Evolutionary conservation across 2,113 vertebrate species (phyloP).

Genomic region (Dasypus novemcinctus): DNA sequence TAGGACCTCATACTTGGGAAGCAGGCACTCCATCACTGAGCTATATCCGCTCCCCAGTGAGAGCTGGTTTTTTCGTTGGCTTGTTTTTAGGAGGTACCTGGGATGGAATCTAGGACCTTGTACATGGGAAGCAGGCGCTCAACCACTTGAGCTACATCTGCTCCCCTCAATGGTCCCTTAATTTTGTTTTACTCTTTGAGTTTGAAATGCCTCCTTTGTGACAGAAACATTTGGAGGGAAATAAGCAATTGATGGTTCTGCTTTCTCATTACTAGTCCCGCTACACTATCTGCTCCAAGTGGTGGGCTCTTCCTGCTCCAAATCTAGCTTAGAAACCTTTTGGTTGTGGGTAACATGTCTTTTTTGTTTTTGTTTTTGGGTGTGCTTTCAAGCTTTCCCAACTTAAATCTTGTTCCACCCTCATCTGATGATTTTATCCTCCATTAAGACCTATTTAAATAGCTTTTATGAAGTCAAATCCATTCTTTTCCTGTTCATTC

Average conservation of each 20-base stretch:
- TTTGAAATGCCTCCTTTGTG: not conserved
- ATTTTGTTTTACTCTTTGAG: not conserved
- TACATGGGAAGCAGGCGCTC: no score
- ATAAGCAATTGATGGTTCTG: not conserved
- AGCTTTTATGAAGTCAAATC: not conserved
- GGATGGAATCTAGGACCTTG: no score
- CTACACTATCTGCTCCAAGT: not conserved
- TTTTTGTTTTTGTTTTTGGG: not conserved
- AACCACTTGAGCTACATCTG: no score
- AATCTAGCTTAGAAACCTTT: no score
- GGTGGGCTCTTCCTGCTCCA: not conserved
- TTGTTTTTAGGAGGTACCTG: no score
- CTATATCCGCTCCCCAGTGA: no score
- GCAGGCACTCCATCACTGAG: no score
- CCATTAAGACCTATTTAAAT: not conserved
- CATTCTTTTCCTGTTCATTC: not conserved
- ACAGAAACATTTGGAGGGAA: not conserved
- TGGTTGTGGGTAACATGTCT: not conserved
- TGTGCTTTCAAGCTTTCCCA: not conserved
- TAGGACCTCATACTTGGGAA: no score
- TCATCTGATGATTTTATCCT: not conserved
- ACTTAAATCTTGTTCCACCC: not conserved
- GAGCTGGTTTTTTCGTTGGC: no score
- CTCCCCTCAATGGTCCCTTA: not conserved
- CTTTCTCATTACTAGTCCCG: not conserved